Base-by-base conservation (phyloP, 2,888 invertebrate species). In the Diadromus collaris region DNA sequence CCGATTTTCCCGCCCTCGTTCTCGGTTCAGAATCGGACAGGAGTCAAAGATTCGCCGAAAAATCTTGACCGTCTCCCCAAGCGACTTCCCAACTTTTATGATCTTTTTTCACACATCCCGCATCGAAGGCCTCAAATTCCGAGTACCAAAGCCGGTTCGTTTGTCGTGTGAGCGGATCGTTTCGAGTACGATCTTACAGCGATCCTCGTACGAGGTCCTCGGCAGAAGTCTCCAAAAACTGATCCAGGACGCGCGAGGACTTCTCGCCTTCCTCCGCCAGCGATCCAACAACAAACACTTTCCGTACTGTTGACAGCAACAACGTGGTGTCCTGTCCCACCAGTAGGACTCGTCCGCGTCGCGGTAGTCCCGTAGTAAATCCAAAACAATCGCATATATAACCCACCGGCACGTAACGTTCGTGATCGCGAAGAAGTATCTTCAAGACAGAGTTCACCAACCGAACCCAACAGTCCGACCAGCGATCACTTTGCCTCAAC, bases 361-460 rank as follows among this genome's bases (percentile, higher is more conserved):
- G 32, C 69, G 68, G 29, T 69, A 44, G 56, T 58, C 44, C 44
- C 65, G 60, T 48, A 65, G 73, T 74, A 67, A 48, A 74, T 74
- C 73, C 73, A 67, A 67, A 60, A 60, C 19, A 67, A 60, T 60
- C 34, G 48, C 67, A 54, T 70, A n/a, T 60, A 48, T 24, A 38
- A 70, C 60, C 46, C 58, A 60, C 46, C 70, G 60, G 54, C 51
- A 67, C 68, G 68, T 44, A 19, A 41, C 41, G 56, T 68, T 44
- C 44, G 10, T n/a, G 56, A 67, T n/a, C 38, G 29, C 27, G 29
- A 69, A 44, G 38, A 68, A n/a, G n/a, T n/a, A n/a, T n/a, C n/a
- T n/a, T 41, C 13, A 29, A 21, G 21, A 24, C 21, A 51, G 19
- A 51, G 51, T 51, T 38, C 27, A 65, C 44, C 60, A 74, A 60